Evolutionary conservation across 2,888 invertebrate species (phyloP), one percentile per base, ranked within the genome.

Genomic region (Hoplodrina blanda): DNA sequence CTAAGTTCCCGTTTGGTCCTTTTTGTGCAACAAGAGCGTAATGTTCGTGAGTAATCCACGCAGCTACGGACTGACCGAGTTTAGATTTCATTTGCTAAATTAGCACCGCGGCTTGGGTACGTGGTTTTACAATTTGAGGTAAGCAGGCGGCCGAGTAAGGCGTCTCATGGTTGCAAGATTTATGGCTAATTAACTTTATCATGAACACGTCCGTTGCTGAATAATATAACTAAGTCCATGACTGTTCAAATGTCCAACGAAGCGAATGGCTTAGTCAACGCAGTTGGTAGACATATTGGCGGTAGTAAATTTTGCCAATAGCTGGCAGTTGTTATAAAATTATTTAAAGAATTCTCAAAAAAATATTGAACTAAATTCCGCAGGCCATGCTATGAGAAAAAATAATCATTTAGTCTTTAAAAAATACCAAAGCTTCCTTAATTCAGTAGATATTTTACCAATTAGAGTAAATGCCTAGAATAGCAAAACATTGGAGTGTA

Each of bases 1-100:
- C 71, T 81, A 76, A 59, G 63, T 81, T 76, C 52, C 63, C 61
- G n/a, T 71, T 71, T 78, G 61, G 57, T 78, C 77, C 66, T 78
- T 76, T 81, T 71, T 49, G 55, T 25, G 64, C 71, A 78, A 81
- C 78, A 78, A 81, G 37, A 81, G 17, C 15, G 71, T 81, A 76
- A 81, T 81, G 81, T 55, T 64, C 61, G 62, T 84, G 84, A 85
- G 83, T 85, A 84, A 85, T 81, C 69, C 75, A 55, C 73, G 53
- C 71, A 69, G 70, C 66, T 68, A 62, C 67, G 79, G 62, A 70
- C 81, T 84, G 83, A 84, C 83, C 85, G 79, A 85, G 76, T 81
- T 81, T 83, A 83, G 79, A 84, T 84, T 85, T 85, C 81, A 81
- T 84, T 83, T 79, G 73, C 79, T 73, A 80, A 84, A 84, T 84